Base-by-base conservation (phyloP, 2,797 vertebrate species). In the Xyrichtys novacula region DNA sequence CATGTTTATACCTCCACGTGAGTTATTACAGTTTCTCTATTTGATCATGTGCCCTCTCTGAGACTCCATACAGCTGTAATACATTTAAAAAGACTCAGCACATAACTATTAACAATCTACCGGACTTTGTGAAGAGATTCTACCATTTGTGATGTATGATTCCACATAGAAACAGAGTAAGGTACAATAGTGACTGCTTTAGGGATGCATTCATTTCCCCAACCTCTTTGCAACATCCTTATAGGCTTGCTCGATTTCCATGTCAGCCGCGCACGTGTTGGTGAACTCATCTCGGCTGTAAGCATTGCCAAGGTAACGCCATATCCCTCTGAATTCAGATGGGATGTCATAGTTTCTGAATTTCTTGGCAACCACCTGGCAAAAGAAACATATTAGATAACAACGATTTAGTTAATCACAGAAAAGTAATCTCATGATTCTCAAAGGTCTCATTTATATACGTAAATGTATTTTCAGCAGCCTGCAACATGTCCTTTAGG, bases 331-430 rank as follows among this genome's bases (percentile, higher is more conserved):
- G 89, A 97, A 96, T 56, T 99, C 96, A 0, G 93, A 76, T 0
- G 97, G 97, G 84, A 99, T 95, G 72, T 97, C 94, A 0, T 98
- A 99, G 84, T 97, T 96, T 55, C 96, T 95, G 85, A 96, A 99
- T 80, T 95, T 98, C 93, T 97, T 98, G 19, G 96, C 81, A 34
- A 98, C 98, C 57, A 98, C 95, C 98, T 99, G 46, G 76, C 55
- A 55, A 82, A 68, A 85, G 31, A 80, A 1, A 57, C 29, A 10
- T 22, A 15, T 67, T 16, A 8, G 3, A 38, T 1, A 19, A 38
- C 4, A 40, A 10, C 17, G 3, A 47, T 8, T 1, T 2, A 40
- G 42, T 6, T n/a, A 5, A 11, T 16, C 20, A 44, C 5, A 40
- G 17, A 7, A 2, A 39, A 17, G 16, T 17, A 16, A 16, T 6